Evolutionary conservation across 2,888 invertebrate genomes (phyloP), one percentile per base, ranked within the genome.

Genomic region (Lomographa bimaculata): DNA sequence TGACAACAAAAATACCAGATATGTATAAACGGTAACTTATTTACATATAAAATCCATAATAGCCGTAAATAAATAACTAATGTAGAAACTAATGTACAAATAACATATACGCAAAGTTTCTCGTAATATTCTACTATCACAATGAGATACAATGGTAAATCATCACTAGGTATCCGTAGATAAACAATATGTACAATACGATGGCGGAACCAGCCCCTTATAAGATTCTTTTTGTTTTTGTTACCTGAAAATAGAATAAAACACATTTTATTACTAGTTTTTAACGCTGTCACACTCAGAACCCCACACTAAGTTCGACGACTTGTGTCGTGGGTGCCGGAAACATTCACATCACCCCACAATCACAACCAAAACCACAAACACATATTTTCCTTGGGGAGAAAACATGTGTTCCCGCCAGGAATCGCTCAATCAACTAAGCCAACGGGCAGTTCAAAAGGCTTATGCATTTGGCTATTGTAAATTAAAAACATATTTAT

Each of bases 61-160:
- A 10, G 14, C 21, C 3, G 10, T 19, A 28, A 49, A 42, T 35
- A 38, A 42, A 48, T 28, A 37, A 38, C 19, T 17, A 20, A 14
- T 2, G 14, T 14, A 14, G 14, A 14, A 14, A n/a, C n/a, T n/a
- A n/a, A n/a, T n/a, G n/a, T n/a, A n/a, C n/a, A 30, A 32, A 7
- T 12, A 27, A 24, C 10, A 20, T 20, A 17, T 7, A 25, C 26
- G 30, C 36, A 29, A 29, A 44, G 35, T 46, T 46, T 39, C 35
- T 46, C 39, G 46, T 56, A 60, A 60, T 57, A 62, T 55, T 54
- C 61, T 64, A 64, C 65, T 74, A 78, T 78, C 79, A 79, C 78
- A 79, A 71, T 68, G 69, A 72, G 71, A 75, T 70, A 60, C 50
- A 63, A 40, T 46, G 45, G 36, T 46, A 57, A 45, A 30, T 39